phyloP scores from a whole-genome alignment of 2,888 invertebrate genomes.

The Drosophila atroscutellata region DNA sequence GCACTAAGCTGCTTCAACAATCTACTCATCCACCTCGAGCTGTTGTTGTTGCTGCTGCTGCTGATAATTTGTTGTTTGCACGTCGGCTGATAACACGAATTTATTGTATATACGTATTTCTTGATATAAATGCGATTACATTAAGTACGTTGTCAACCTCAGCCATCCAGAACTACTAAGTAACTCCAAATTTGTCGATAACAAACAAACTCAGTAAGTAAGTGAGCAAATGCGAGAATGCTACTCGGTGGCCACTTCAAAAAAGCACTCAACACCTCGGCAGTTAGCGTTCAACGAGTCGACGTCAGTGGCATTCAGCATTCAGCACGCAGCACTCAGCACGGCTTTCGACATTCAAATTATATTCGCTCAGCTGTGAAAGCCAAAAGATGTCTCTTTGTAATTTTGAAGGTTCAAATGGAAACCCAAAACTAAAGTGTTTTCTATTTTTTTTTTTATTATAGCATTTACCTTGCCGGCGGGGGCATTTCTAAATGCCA shows the following conservation, averaged over 20 bases:
- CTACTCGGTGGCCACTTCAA: conserved; percentile 38
- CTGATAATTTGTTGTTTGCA: conserved; percentile 44
- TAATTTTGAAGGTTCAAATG: conserved; percentile 25
- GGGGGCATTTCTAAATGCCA: neutral
- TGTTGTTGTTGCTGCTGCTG: conserved; percentile 20
- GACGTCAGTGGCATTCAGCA: conserved; percentile 7
- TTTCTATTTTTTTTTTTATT: conserved; percentile 8
- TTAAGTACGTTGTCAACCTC: conserved; percentile 60
- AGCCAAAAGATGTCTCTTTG: conserved; percentile 31
- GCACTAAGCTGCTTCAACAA: conserved; percentile 55
- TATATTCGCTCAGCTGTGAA: conserved; percentile 43
- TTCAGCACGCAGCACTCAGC: conserved; percentile 6
- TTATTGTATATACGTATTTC: conserved; percentile 15
- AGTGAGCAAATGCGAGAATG: conserved; percentile 21
- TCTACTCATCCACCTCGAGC: conserved; percentile 32
- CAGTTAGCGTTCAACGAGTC: conserved; percentile 6
- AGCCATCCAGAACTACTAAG: conserved; percentile 2
- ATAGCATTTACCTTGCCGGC: conserved; percentile 15
- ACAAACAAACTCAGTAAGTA: conserved; percentile 28
- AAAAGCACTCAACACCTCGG: conserved; percentile 42
- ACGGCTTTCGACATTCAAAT: conserved; percentile 41
- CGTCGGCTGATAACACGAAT: conserved; percentile 53
- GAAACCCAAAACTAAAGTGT: conserved; percentile 16
- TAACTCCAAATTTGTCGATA: conserved; percentile 26
- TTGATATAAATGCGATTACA: conserved; percentile 71